Percentiles rank a stretch among this genome's conserved stretches.
Conservation (phyloP, 2,888 invertebrate genomes). For the Hartigia nigra region DNA sequence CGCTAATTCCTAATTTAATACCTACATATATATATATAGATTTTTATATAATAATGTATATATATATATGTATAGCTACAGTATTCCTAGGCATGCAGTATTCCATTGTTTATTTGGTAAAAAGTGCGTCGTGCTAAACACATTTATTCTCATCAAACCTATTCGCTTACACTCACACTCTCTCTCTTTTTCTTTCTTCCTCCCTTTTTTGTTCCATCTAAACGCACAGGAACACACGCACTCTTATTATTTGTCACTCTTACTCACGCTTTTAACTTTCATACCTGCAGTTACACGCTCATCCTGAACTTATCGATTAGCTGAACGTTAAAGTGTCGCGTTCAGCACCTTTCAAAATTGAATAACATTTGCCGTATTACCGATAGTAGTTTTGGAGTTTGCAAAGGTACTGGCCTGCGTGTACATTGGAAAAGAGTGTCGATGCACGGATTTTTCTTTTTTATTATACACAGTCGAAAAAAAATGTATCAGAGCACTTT, state of each 20-base stretch:
- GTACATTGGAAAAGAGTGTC: constrained; percentile 3
- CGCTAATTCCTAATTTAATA: constrained; percentile 45
- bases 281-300: neutral
- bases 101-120: constrained; percentile 51
- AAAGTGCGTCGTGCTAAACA: constrained; percentile 42
- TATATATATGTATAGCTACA: constrained; percentile 31
- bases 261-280: neutral
- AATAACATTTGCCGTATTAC: neutral
- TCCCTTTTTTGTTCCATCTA: neutral
- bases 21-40: constrained; percentile 20
- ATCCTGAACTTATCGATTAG: neutral
- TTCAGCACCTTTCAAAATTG: constrained; percentile 1
- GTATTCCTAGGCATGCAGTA: constrained; percentile 49
- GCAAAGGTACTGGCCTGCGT: constrained; percentile 6
- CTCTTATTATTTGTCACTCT: neutral
- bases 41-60: constrained; percentile 28
- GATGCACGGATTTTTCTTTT: neutral
- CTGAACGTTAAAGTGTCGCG: neutral
- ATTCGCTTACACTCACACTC: neutral
- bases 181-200: neutral
- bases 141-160: constrained; percentile 29
- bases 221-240: neutral
- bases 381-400: neutral
- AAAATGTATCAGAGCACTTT: neutral
- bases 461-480: neutral